Percentiles rank a stretch among this genome's conserved stretches.
Conservation (phyloP, 1,140 invertebrate species). For the Macrobrachium rosenbergii region DNA sequence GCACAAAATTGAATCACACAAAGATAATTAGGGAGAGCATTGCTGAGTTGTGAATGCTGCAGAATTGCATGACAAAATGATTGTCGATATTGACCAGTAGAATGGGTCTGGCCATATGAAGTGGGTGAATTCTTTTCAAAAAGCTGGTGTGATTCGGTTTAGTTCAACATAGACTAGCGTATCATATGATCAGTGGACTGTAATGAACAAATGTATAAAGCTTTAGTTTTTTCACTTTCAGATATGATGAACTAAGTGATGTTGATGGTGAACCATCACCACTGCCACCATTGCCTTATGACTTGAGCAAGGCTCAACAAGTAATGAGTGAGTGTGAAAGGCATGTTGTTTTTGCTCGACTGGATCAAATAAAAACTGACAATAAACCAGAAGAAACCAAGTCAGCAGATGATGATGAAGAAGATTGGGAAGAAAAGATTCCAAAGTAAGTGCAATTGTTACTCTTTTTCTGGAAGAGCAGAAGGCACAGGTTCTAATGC, state of each 20-base stretch:
- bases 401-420: constrained; percentile 19
- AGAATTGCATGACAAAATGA: too few species aligned
- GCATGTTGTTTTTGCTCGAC: constrained; percentile 76
- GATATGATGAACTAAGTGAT: constrained; percentile 54
- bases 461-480: not conserved
- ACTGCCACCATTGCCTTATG: constrained; percentile 73
- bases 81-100: too few species aligned
- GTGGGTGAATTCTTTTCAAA: too few species aligned
- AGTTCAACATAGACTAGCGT: too few species aligned
- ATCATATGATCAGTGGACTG: too few species aligned
- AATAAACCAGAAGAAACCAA: constrained; percentile 41
- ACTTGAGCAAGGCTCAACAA: constrained; percentile 76
- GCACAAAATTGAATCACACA: too few species aligned
- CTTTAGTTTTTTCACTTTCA: not conserved
- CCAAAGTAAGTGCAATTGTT: constrained; percentile 35
- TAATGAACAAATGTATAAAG: not conserved
- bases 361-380: constrained; percentile 76
- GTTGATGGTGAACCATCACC: constrained; percentile 72
- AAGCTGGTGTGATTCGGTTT: too few species aligned
- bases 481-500: too few species aligned
- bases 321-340: constrained; percentile 83
- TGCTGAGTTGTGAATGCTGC: too few species aligned
- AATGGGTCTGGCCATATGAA: too few species aligned
- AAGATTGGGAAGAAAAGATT: constrained; percentile 61
- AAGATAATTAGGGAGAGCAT: too few species aligned